phyloP scores from a whole-genome alignment of 2,113 vertebrate species.

The Butorides virescens region DNA sequence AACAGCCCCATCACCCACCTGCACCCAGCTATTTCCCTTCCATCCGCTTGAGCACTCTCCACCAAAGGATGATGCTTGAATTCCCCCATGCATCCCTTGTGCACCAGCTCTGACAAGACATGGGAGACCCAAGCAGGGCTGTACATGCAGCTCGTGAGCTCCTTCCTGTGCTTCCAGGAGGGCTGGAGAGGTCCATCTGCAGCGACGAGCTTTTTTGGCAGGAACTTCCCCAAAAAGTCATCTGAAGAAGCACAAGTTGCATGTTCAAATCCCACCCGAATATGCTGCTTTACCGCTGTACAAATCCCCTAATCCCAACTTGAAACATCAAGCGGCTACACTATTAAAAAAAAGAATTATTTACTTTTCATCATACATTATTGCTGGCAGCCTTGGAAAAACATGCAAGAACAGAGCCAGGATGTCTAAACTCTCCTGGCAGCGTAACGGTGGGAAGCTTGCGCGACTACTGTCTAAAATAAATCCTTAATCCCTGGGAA shows the following conservation, averaged over 20 bases:
- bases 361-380: background rate
- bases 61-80: background rate
- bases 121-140: background rate
- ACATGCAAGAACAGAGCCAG: background rate
- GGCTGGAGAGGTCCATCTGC: background rate
- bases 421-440: background rate
- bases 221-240: background rate
- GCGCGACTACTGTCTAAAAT: background rate
- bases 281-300: accelerated
- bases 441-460: background rate
- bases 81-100: too few species aligned
- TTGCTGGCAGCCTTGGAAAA: background rate
- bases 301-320: background rate
- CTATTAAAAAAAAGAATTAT: background rate
- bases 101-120: background rate
- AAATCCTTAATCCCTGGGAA: background rate
- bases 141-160: accelerated
- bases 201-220: background rate
- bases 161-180: background rate
- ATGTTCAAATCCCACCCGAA: accelerated
- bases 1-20: background rate
- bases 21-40: background rate
- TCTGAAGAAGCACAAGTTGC: background rate
- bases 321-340: accelerated
- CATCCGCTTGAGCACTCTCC: accelerated